A percentile compares a stretch with the other conserved stretches of the same genome.
Evolutionary conservation across 1,140 invertebrate genomes (phyloP).

Genomic region (Pteromalus puparum): DNA sequence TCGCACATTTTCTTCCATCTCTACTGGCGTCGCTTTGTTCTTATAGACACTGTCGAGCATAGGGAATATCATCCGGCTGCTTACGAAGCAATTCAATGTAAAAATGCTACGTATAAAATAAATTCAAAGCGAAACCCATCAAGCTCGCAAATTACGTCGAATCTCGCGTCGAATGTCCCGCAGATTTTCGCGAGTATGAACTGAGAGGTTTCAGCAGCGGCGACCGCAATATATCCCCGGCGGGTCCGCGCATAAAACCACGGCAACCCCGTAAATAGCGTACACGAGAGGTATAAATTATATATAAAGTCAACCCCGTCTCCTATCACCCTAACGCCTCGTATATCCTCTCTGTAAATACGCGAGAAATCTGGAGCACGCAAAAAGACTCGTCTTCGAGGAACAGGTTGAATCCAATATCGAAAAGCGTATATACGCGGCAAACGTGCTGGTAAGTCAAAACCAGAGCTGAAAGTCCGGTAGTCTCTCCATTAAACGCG

Average conservation of each 20-base stretch:
- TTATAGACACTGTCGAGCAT: too few relatives aligned
- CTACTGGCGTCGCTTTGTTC: too few relatives aligned
- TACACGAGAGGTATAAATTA: slow-evolving; percentile 21
- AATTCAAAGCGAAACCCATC: background rate
- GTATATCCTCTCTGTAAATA: background rate
- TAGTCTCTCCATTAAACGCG: slow-evolving; percentile 12
- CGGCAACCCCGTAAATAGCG: background rate
- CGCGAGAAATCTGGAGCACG: slow-evolving; percentile 1
- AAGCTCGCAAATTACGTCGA: too few relatives aligned
- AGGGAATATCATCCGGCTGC: too few relatives aligned
- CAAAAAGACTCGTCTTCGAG: background rate
- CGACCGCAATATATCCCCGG: too few relatives aligned
- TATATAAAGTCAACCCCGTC: slow-evolving; percentile 20
- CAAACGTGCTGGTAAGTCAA: background rate
- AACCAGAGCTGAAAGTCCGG: background rate
- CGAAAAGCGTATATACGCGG: background rate
- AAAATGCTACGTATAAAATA: too few relatives aligned
- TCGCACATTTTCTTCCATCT: background rate
- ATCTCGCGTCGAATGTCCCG: too few relatives aligned
- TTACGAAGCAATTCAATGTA: background rate
- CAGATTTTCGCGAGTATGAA: too few relatives aligned
- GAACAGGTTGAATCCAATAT: slow-evolving; percentile 23
- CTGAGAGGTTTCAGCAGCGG: too few relatives aligned
- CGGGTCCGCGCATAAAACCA: too few relatives aligned
- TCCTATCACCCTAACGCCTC: background rate